Evolutionary conservation across 2,113 vertebrate genomes (phyloP).

Genomic region (Camelus bactrianus): DNA sequence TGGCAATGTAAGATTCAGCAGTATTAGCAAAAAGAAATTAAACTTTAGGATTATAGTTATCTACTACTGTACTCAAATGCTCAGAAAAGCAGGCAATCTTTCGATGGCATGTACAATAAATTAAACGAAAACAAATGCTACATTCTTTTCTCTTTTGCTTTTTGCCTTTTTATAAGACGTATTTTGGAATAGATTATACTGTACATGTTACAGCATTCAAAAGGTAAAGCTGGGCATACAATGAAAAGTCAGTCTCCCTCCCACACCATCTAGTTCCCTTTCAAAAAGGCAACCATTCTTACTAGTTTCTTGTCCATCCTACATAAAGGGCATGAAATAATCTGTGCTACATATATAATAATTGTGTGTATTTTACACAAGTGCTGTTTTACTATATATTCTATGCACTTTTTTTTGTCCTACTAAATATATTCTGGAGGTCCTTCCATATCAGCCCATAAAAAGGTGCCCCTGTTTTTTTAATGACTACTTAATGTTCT

Average conservation of each 20-base stretch:
- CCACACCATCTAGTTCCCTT: background rate
- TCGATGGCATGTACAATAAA: background rate
- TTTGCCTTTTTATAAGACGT: background rate
- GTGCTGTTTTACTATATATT: background rate
- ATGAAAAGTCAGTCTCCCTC: background rate
- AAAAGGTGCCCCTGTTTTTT: background rate
- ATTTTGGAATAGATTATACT: background rate
- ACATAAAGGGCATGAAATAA: background rate
- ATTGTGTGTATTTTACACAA: background rate
- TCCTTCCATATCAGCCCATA: background rate
- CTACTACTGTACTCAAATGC: background rate
- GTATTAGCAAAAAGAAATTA: background rate
- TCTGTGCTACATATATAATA: background rate
- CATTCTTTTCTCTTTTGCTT: background rate
- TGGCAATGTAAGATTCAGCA: background rate
- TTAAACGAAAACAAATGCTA: constrained; percentile 19
- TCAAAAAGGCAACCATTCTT: background rate
- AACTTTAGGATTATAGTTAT: background rate
- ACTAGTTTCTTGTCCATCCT: background rate
- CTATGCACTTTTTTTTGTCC: background rate
- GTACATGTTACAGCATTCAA: background rate
- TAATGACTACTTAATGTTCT: background rate
- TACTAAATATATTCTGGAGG: background rate
- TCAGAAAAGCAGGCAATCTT: background rate
- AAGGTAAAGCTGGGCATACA: background rate